Percentiles rank a stretch among this genome's conserved stretches.
Conservation (phyloP, 1,140 invertebrate genomes). For the Cydia fagiglandana region DNA sequence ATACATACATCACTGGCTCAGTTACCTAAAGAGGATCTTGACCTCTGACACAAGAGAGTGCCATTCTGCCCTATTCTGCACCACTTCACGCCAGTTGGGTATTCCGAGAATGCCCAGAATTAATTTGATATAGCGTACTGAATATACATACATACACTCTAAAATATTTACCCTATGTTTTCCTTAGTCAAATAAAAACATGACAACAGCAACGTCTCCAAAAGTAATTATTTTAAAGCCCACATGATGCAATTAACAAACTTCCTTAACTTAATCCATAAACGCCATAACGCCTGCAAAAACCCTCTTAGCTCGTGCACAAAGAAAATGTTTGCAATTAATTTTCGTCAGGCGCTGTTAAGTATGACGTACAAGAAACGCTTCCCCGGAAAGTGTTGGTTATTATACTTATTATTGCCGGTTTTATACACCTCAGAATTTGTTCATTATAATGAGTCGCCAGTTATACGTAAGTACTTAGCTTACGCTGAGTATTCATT, state of each 20-base stretch:
- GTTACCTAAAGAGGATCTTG: too few relatives aligned
- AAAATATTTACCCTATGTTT: not conserved
- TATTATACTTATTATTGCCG: not conserved
- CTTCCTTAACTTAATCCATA: not conserved
- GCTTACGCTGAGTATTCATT: not conserved
- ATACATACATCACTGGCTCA: too few relatives aligned
- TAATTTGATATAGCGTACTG: too few relatives aligned
- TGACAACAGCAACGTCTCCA: not conserved
- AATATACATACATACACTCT: not conserved
- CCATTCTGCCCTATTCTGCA: too few relatives aligned
- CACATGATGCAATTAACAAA: not conserved
- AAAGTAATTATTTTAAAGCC: not conserved
- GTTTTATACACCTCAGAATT: slow-evolving; percentile 10
- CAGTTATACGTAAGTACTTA: not conserved
- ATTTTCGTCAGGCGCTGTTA: slow-evolving; percentile 13
- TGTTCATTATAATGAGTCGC: slow-evolving; percentile 16
- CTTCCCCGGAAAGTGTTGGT: not conserved
- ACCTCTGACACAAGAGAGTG: too few relatives aligned
- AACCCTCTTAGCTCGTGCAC: not conserved
- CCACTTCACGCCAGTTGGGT: too few relatives aligned
- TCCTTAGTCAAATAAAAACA: not conserved
- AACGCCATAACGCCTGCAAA: slow-evolving; percentile 15
- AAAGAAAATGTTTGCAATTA: slow-evolving; percentile 9
- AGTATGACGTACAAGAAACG: not conserved
- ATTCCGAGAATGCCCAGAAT: too few relatives aligned